Conservation (phyloP, 2,797 vertebrate species). For the Poecilia wingei region DNA sequence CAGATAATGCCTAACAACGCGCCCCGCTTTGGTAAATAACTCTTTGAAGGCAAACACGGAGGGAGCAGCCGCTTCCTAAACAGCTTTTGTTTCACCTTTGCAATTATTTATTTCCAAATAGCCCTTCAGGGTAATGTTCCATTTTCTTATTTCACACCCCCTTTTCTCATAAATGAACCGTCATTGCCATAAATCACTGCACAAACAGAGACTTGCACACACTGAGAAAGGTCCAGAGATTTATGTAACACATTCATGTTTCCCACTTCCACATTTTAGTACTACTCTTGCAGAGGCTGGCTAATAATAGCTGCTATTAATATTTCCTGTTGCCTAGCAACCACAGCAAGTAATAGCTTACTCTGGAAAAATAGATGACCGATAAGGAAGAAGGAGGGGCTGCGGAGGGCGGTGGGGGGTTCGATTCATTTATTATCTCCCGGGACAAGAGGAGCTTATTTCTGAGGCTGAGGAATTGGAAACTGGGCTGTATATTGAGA, state of each 20-base stretch:
- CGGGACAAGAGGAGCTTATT: constrained; percentile 98
- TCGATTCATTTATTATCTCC: constrained; percentile 99
- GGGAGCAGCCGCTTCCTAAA: constrained; percentile 84
- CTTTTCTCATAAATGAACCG: constrained; percentile 99
- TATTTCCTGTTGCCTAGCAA: constrained; percentile 99
- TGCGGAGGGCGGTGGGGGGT: constrained; percentile 67
- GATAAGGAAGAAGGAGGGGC: constrained; percentile 93
- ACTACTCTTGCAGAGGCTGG: constrained; percentile 97
- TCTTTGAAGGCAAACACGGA: constrained; percentile 54
- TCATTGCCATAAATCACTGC: constrained; percentile 98
- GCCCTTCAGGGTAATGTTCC: constrained; percentile 99
- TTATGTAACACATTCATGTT: constrained; percentile 99
- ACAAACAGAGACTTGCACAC: constrained; percentile 99
- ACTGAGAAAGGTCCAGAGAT: constrained; percentile 99
- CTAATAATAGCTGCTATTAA: constrained; percentile 99
- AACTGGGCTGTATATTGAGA: constrained; percentile 89
- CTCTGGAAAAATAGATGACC: constrained; percentile 99
- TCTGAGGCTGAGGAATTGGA: constrained; percentile 90
- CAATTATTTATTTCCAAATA: constrained; percentile 99
- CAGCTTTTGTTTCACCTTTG: constrained; percentile 97
- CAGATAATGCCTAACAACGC: background rate
- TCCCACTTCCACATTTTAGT: constrained; percentile 99
- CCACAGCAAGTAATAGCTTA: constrained; percentile 98
- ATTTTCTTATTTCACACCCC: constrained; percentile 99
- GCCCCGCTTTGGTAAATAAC: constrained; percentile 35